A percentile compares a stretch with the other conserved stretches of the same genome.
These are phyloP conservation scores for Neodiprion pinetum DNA, from an alignment of 1,140 invertebrate genomes.

Conservation along the genomic window DNA sequence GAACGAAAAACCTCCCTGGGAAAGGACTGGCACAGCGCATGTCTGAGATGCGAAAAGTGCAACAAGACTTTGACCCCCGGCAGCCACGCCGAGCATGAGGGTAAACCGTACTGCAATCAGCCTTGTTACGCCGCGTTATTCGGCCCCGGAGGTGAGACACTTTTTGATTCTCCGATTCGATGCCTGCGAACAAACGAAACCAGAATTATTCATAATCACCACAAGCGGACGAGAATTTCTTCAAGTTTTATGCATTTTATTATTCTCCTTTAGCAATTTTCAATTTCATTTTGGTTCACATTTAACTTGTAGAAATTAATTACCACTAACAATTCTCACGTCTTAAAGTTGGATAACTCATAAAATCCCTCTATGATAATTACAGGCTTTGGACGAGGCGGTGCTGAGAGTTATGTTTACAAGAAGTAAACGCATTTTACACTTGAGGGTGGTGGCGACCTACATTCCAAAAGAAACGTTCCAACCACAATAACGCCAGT, in stretches of 20 bases:
- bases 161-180: neutral
- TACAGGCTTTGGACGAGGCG: conserved; percentile 69
- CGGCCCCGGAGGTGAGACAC: conserved; percentile 70
- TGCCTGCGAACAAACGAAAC: too few species aligned
- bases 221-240: neutral
- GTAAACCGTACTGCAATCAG: conserved; percentile 80
- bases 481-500: too few species aligned
- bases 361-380: conserved; percentile 27
- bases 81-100: conserved; percentile 76
- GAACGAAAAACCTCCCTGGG: conserved; percentile 80
- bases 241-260: conserved; percentile 12
- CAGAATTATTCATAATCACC: neutral
- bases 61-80: conserved; percentile 79
- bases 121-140: conserved; percentile 79
- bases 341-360: too few species aligned
- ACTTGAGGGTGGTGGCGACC: neutral
- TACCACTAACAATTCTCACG: too few species aligned
- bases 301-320: too few species aligned
- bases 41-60: conserved; percentile 79
- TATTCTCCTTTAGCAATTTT: neutral
- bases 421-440: conserved; percentile 55
- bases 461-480: neutral
- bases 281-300: too few species aligned
- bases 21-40: conserved; percentile 81
- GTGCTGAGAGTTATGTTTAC: conserved; percentile 72